Conservation (phyloP, 1,140 invertebrate genomes). For the Drosophila saltans region DNA sequence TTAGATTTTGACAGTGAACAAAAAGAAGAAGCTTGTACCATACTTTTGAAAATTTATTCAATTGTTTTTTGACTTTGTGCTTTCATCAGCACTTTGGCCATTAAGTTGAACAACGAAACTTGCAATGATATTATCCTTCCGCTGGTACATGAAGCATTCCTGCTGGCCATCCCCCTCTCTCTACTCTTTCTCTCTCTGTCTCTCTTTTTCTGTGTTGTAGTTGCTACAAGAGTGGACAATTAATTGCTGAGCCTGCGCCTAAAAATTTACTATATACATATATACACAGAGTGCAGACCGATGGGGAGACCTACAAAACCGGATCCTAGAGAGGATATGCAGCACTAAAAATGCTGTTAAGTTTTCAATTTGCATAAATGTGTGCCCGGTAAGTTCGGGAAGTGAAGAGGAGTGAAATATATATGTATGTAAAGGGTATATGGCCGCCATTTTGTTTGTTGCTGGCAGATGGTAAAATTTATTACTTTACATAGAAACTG, state of each 20-base stretch:
- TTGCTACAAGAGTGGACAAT: slow-evolving; percentile 45
- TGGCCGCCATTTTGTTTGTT: slow-evolving; percentile 49
- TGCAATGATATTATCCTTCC: neutral
- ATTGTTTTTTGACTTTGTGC: neutral
- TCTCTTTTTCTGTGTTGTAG: neutral
- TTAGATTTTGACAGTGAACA: neutral
- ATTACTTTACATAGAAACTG: slow-evolving; percentile 25
- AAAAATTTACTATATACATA: slow-evolving; percentile 13
- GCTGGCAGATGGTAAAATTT: slow-evolving; percentile 46
- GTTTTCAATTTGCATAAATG: slow-evolving; percentile 64
- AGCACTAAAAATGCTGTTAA: slow-evolving; percentile 62
- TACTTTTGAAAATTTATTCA: neutral
- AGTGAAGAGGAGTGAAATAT: neutral
- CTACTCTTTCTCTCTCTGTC: neutral
- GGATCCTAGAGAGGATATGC: slow-evolving; percentile 18
- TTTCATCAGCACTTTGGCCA: neutral
- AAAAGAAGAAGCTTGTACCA: too few species aligned
- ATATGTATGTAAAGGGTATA: slow-evolving; percentile 34
- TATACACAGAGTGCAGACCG: slow-evolving; percentile 3
- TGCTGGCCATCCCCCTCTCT: neutral
- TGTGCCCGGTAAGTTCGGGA: neutral
- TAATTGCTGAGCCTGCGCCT: slow-evolving; percentile 44
- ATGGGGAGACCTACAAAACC: neutral
- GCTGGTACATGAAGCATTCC: neutral
- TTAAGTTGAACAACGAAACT: neutral